A percentile compares a stretch with the other conserved stretches of the same genome.
phyloP scores from a whole-genome alignment of 2,797 vertebrate species.

The Hemibagrus guttatus region DNA sequence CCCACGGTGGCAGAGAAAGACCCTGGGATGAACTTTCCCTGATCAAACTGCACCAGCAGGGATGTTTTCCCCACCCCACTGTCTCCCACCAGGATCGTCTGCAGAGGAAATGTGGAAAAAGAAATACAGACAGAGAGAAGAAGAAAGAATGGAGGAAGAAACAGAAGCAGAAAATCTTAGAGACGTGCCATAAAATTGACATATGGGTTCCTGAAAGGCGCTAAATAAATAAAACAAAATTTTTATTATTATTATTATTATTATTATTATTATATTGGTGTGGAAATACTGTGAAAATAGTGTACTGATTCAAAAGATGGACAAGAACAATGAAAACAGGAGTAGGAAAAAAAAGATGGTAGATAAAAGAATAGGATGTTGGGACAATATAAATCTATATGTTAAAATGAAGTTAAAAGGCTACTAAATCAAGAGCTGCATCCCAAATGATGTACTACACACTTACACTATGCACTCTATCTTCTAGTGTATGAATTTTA shows the following conservation, averaged over 20 bases:
- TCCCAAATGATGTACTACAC: too few relatives aligned
- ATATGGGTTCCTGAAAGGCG: too few relatives aligned
- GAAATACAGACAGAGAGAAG: background rate
- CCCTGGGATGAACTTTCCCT: conserved; percentile 94
- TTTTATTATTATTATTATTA: too few relatives aligned
- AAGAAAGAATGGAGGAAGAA: background rate
- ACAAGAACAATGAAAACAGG: background rate
- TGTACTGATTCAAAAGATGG: background rate
- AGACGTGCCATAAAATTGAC: background rate
- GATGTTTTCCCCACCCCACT: conserved; percentile 94
- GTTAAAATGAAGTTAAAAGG: background rate
- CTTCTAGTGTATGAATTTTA: too few relatives aligned
- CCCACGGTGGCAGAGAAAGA: conserved; percentile 94
- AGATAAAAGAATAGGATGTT: background rate
- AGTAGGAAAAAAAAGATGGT: background rate
- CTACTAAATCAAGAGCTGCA: background rate
- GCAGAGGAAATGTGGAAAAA: conserved; percentile 28
- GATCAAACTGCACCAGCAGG: conserved; percentile 93
- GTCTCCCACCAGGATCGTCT: conserved; percentile 95
- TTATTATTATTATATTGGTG: too few relatives aligned
- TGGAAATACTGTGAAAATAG: background rate
- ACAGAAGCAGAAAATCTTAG: too few relatives aligned
- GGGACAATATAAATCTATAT: background rate
- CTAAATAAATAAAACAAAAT: too few relatives aligned
- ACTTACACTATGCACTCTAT: too few relatives aligned